Base-by-base conservation (phyloP, 2,888 invertebrate species). In the Plusia festucae region DNA sequence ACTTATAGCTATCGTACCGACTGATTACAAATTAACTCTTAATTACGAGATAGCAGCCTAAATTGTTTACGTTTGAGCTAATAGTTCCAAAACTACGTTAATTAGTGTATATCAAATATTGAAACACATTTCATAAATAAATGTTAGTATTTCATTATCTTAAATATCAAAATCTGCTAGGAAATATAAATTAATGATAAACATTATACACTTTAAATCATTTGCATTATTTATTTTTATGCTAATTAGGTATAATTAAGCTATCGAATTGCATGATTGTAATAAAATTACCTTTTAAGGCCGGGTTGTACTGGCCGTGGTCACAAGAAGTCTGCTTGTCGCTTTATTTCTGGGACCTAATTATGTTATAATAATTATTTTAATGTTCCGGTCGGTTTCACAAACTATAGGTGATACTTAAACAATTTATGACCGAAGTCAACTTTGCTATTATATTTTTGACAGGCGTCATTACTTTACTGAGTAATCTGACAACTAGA, bases 21-120 rank as follows among this genome's bases (percentile, higher is more conserved):
- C 46, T 49, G 20, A 49, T 49, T 49, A 49, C 46, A 49, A 49
- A 49, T 49, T 49, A 49, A 49, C 46, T 20, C 46, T 49, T 49
- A 49, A 49, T 49, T 49, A 20, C 20, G 20, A 49, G 46, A 20
- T 20, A 49, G 46, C 46, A 20, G 13, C 20, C 20, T 49, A 49
- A 49, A 49, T 49, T 49, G 46, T 49, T 49, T 49, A 49, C 46
- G 46, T 49, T 49, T 49, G 46, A 49, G 18, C 20, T 49, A 20
- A 49, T 49, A 49, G 46, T 49, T 20, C 11, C 46, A 49, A 49
- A 49, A 49, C 46, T 49, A 49, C 20, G 20, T 49, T 49, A 49
- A 49, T 49, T 49, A 49, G 46, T 49, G 46, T 49, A 24, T 20
- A 11, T 20, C 20, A 18, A 18, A 18, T 49, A 49, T 49, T 20